phyloP scores from a whole-genome alignment of 2,113 vertebrate species.

The Python bivittatus region DNA sequence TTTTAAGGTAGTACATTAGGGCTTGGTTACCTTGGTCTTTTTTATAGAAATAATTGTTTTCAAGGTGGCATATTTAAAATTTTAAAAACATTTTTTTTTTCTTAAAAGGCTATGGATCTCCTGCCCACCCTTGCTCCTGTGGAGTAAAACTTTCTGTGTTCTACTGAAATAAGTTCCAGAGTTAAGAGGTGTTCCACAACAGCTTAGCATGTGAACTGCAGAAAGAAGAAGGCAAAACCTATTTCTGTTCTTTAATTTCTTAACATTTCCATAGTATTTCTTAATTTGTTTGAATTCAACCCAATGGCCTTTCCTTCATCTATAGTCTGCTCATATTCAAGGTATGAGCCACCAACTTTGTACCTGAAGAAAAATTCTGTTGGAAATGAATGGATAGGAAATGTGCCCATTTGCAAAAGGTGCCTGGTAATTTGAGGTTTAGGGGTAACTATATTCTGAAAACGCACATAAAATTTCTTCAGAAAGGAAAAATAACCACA shows the following conservation, averaged over 20 bases:
- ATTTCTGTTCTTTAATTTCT: too few relatives aligned
- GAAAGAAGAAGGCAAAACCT: too few relatives aligned
- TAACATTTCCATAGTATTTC: too few relatives aligned
- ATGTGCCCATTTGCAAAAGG: not conserved
- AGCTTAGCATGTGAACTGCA: too few relatives aligned
- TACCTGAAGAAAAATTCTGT: not conserved
- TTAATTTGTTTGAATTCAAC: too few relatives aligned
- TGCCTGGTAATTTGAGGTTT: not conserved
- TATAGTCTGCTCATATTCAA: not conserved
- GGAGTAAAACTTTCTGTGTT: not conserved
- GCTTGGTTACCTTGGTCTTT: not conserved
- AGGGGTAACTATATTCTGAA: conserved; percentile 16
- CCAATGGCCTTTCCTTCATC: not conserved
- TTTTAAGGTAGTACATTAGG: not conserved
- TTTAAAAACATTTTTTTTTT: too few relatives aligned
- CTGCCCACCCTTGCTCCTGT: not conserved
- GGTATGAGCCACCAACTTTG: not conserved
- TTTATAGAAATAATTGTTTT: not conserved
- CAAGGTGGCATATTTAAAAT: too few relatives aligned
- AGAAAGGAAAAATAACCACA: not conserved
- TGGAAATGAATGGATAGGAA: conserved; percentile 20
- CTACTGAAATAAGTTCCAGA: not conserved
- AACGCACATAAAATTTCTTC: not conserved
- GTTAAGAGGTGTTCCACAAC: too few relatives aligned
- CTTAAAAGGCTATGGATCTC: too few relatives aligned